These are phyloP conservation scores for Athalia cordata DNA, from an alignment of 2,888 invertebrate species.

Conservation along the genomic window DNA sequence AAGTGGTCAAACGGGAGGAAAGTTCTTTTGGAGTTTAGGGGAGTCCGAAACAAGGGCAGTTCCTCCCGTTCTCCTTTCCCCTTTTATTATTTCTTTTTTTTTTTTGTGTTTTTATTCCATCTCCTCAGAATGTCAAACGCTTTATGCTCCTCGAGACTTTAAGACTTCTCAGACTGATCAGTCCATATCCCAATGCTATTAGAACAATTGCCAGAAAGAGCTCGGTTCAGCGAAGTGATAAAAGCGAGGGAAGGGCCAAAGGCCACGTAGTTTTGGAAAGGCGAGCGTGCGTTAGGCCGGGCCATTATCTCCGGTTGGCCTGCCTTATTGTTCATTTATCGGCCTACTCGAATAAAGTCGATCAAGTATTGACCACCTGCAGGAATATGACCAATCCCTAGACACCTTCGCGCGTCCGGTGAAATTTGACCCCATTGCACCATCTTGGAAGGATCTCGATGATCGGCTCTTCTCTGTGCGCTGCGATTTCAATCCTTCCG, in stretches of 20 bases:
- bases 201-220: neutral
- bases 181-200: too few relatives aligned
- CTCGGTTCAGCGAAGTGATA: neutral
- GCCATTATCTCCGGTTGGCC: conserved; percentile 59
- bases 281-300: conserved; percentile 60
- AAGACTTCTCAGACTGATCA: too few relatives aligned
- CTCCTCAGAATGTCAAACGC: too few relatives aligned
- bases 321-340: conserved; percentile 66
- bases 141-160: too few relatives aligned
- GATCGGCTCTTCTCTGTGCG: neutral
- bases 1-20: too few relatives aligned
- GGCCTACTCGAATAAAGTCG: conserved; percentile 45
- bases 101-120: too few relatives aligned
- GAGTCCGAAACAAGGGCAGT: too few relatives aligned
- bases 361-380: conserved; percentile 17
- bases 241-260: neutral
- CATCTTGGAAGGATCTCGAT: neutral
- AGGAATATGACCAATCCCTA: neutral
- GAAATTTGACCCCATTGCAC: neutral
- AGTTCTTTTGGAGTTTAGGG: too few relatives aligned
- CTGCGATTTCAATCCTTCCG: neutral
- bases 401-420: neutral
- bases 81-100: too few relatives aligned
- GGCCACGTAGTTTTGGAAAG: conserved; percentile 38
- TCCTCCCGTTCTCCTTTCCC: too few relatives aligned